Conservation (phyloP, 2,113 vertebrate species). For the Rhinichthys klamathensis region DNA sequence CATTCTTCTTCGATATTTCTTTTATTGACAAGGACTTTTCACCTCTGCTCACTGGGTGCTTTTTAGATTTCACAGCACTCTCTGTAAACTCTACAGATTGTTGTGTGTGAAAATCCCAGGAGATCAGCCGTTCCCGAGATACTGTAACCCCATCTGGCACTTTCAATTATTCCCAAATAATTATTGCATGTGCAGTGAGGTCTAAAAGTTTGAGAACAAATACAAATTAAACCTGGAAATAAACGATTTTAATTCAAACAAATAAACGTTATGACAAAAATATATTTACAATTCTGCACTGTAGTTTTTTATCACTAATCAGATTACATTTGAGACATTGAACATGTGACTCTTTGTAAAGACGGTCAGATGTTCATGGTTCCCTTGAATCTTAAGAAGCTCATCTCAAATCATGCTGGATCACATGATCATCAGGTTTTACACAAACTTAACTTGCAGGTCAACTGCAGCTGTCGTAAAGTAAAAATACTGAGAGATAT, state of each 20-base stretch:
- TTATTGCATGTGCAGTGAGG: neutral
- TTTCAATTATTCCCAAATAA: too few species aligned
- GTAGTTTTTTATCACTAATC: neutral
- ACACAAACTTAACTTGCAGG: neutral
- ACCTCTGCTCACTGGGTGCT: neutral
- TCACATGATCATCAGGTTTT: too few species aligned
- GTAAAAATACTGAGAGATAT: neutral
- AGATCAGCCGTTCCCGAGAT: neutral
- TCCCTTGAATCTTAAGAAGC: neutral
- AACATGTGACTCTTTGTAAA: neutral
- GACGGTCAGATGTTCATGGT: neutral
- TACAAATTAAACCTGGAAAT: neutral
- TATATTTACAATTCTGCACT: too few species aligned
- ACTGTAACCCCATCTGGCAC: neutral
- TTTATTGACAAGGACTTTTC: slow-evolving; percentile 1
- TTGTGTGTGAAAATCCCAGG: neutral
- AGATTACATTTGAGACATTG: neutral
- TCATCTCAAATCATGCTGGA: neutral
- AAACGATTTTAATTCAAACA: neutral
- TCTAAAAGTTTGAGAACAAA: neutral
- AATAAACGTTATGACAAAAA: neutral
- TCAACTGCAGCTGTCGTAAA: neutral
- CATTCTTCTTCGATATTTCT: neutral
- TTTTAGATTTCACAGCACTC: neutral
- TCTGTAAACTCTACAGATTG: neutral